Evolutionary conservation across 2,888 invertebrate genomes (phyloP), one percentile per base, ranked within the genome.

Genomic region (Andrena bicolor): DNA sequence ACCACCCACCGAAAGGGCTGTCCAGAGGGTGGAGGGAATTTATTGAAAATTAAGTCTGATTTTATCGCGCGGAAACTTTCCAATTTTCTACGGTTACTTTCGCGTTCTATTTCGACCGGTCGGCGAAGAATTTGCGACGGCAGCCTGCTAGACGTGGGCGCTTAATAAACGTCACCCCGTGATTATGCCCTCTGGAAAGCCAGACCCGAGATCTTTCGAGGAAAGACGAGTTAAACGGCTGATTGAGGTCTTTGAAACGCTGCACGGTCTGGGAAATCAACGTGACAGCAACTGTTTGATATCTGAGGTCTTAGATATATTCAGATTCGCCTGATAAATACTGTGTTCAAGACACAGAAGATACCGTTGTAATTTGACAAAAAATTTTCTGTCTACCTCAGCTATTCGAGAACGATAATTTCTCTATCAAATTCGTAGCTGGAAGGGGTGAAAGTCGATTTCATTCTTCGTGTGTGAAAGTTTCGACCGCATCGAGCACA

Each of bases 41-140:
- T 92, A 92, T 92, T 92, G 92, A 92, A 92, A 92, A 92, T 92
- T 92, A 92, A 92, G 90, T 90, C 90, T 88, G 92, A 92, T 91
- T 92, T 92, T 92, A 92, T 92, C 91, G 92, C 89, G 90, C 86
- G 92, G 92, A 92, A 92, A 92, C 87, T 92, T 92, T 92, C 91
- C 91, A 92, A 92, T 92, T 92, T 92, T 91, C 91, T 88, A 86
- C 89, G 90, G 89, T 90, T 90, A 89, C 89, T 89, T 90, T 88
- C 88, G 84, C 86, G 85, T 85, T 86, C 88, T 90, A 90, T 90
- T 90, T 88, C 90, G 78, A 83, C 82, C 66, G 80, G 70, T 58
- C 79, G 74, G 65, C 71, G 69, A 83, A 73, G 76, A 88, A 88
- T 88, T 88, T 86, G 86, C 75, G 88, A 88, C 80, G 76, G 72